Percentiles rank a stretch among this genome's conserved stretches.
These are phyloP conservation scores for Delichon dasypus DNA, from an alignment of 2,797 vertebrate genomes.

Conservation along the genomic window DNA sequence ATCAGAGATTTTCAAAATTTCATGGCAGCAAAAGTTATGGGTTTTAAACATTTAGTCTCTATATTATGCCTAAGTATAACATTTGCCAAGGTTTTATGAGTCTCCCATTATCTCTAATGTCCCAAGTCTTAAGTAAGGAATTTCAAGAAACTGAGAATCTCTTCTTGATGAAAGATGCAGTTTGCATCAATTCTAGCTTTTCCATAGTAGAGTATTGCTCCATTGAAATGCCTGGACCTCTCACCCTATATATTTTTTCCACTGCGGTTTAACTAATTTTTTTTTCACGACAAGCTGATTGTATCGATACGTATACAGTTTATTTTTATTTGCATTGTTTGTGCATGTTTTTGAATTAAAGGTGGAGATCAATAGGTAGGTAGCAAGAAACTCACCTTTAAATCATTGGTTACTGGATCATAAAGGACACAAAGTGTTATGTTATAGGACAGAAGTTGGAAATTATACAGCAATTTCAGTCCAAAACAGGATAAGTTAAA, in stretches of 20 bases:
- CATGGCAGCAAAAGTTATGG: neutral
- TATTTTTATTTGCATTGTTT: neutral
- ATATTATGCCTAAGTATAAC: neutral
- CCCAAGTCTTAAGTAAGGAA: neutral
- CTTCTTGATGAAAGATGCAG: neutral
- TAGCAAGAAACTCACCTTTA: neutral
- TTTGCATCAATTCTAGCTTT: neutral
- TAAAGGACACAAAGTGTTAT: neutral
- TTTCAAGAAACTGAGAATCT: neutral
- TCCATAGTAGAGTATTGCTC: neutral
- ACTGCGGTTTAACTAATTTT: neutral
- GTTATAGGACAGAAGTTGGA: neutral
- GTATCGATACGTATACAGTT: neutral
- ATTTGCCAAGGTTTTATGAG: neutral
- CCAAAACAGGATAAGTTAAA: neutral
- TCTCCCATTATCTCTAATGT: neutral
- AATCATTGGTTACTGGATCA: neutral
- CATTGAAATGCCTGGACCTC: neutral
- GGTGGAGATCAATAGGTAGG: neutral
- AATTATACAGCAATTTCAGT: neutral
- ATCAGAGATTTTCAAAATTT: neutral
- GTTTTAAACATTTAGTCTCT: neutral
- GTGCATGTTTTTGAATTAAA: neutral
- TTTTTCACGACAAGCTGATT: neutral
- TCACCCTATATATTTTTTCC: neutral